Evolutionary conservation across 92 coral and sea anemone genomes (phyloP), one percentile per base, ranked within the genome.

Genomic region (Siderastrea radians): DNA sequence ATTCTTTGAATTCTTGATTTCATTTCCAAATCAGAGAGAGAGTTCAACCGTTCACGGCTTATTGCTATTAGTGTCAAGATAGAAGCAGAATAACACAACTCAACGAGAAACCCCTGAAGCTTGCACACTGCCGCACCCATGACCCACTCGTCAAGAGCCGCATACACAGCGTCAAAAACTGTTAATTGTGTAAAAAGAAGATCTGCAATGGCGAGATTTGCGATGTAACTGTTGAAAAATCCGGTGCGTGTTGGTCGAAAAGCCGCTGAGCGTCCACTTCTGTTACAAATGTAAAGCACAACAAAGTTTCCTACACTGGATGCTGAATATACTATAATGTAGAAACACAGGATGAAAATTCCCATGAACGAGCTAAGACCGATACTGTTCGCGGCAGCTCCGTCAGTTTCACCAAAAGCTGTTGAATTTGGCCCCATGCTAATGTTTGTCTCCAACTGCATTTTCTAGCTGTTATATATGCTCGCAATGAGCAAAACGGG

Each of bases 51-150:
- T 74, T 95, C 96, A 14, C 92, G 91, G 86, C 98, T 93, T 17
- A 97, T 95, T 1, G 98, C 92, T 0, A 94, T 85, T 3, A 96
- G 83, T 3, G 99, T 96, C 54, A 95, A 67, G 58, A 95, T 92
- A 11, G 97, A 88, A 4, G 92, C 98, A 3, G 94, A 89, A 74
- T 96, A 91, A 53, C 96, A 95, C 63, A 92, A 72, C 84, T 96
- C 98, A 3, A 93, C 79, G n/a, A 90, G 80, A 79, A 90, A 95
- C 3, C 98, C 98, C 38, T 93, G 96, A 6, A 82, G 53, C 66
- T 83, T 95, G 81, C 98, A 93, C 57, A 94, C 61, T 61, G 73
- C 75, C 4, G 69, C 72, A 1, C 98, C 96, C 45, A 86, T 63
- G 3, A 50, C 49, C 95, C 98, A 95, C 68, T 91, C 80, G 7